Conservation (phyloP, 2,888 invertebrate genomes). For the Carpatolechia fugitivella region DNA sequence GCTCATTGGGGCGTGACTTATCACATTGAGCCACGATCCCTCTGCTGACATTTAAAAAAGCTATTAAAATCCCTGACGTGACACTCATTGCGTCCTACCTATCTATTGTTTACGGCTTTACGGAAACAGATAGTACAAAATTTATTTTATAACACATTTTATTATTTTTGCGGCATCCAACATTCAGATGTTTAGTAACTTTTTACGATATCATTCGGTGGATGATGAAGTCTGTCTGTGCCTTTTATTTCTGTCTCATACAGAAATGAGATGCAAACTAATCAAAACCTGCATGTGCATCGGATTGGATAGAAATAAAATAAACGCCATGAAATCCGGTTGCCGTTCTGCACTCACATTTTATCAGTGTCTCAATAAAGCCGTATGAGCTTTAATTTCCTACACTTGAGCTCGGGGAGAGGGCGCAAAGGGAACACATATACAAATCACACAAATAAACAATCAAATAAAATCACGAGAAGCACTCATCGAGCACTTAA, state of each 20-base stretch:
- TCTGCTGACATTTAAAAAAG: slow-evolving; percentile 49
- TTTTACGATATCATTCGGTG: too few relatives aligned
- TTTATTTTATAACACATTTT: too few relatives aligned
- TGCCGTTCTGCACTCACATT: slow-evolving; percentile 19
- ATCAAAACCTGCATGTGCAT: background rate
- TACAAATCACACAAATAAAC: slow-evolving; percentile 66
- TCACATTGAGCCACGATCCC: slow-evolving; percentile 37
- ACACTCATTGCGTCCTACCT: slow-evolving; percentile 11
- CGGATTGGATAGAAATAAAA: slow-evolving; percentile 6
- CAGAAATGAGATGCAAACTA: background rate
- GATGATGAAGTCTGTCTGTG: too few relatives aligned
- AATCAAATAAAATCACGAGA: slow-evolving; percentile 68
- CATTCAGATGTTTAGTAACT: too few relatives aligned
- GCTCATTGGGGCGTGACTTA: slow-evolving; percentile 41
- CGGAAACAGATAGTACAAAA: background rate
- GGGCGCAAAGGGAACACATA: slow-evolving; percentile 24
- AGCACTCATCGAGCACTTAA: slow-evolving; percentile 63
- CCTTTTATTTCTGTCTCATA: background rate
- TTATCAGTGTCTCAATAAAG: slow-evolving; percentile 31
- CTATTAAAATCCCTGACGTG: slow-evolving; percentile 39
- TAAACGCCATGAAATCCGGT: slow-evolving; percentile 7
- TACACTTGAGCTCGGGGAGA: slow-evolving; percentile 24
- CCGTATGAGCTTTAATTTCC: slow-evolving; percentile 44
- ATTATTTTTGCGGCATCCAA: too few relatives aligned
- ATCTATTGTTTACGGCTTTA: slow-evolving; percentile 21